Evolutionary conservation across 2,888 invertebrate genomes (phyloP), one percentile per base, ranked within the genome.

Genomic region (Agrochola lota): DNA sequence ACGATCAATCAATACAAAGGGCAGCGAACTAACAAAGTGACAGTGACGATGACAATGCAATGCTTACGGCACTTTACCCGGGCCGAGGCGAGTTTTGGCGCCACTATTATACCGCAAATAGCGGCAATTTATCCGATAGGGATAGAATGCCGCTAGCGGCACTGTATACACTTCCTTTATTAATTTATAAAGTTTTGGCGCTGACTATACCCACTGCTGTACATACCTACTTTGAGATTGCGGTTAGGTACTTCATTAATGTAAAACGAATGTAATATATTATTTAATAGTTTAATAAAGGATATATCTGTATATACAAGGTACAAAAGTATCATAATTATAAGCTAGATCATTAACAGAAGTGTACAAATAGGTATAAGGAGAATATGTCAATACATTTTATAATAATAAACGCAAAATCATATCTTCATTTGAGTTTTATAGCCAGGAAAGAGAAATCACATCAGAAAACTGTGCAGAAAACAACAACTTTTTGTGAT

Each of bases 281-380:
- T 76, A 82, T 81, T 75, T 85, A 81, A 83, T 88, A 83, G 84
- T 91, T 91, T 91, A 91, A 83, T 91, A 90, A 87, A 90, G 89
- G 85, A 90, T 91, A 87, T 87, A 89, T 90, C 84, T 86, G 71
- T 90, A 90, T 93, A 92, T 92, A 94, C 92, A 93, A 92, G 93
- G 94, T 94, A 95, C 91, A 94, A 94, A 94, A 93, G 91, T 93
- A 91, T 93, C 90, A 90, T 90, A 82, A 78, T 78, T 81, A 77
- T 57, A 83, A 78, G 74, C 83, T 88, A 89, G 80, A 84, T 57
- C 74, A 79, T 86, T 87, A 85, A 85, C 83, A 84, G 73, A 71
- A 75, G 84, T 85, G 75, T 85, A 85, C 81, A 81, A 82, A 83
- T 74, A 73, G 52, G 63, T 81, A 76, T 68, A 68, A 77, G 57